Base-by-base conservation (phyloP, 2,888 invertebrate species). In the Pseudococcus viburni region DNA sequence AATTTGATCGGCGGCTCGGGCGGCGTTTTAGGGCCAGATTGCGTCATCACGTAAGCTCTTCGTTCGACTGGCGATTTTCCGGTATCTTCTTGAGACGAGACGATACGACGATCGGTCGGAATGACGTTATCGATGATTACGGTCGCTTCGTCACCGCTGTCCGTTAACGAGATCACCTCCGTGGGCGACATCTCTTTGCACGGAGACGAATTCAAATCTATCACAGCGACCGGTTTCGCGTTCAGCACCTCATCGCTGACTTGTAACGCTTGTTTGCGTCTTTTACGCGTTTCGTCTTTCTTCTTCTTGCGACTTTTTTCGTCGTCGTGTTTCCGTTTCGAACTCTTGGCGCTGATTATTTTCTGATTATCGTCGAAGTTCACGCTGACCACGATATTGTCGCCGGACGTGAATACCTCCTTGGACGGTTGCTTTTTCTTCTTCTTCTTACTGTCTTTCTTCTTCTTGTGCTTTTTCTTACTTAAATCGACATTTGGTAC, bases 351-450 rank as follows among this genome's bases (percentile, higher is more conserved):
- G 68, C 89, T 84, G n/a, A 87, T 83, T 12, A 88, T 89, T 88
- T 90, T 91, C 12, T 89, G 90, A 51, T 91, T 91, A 88, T 91
- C 92, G 5, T 92, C 92, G 92, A 97, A 98, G 92, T 96, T 97
- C 22, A 98, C 96, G 92, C 97, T 97, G 15, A 98, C 97, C 90
- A 98, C 94, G 91, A 98, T 97, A 91, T 97, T 97, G 92, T 97
- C 96, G 4, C 97, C 97, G 15, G 97, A 97, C 0, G 97, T 96
- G 91, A 97, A 97, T 4, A 98, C 96, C 92, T 97, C 97, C 91
- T 97, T 97, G 2, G 96, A 95, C 0, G 92, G 92, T 33, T 90
- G 90, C 87, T 91, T 91, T 59, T 92, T 90, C 90, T 92, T 92
- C 83, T 92, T 92, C 51, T 91, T 92, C 89, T 92, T 92, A 88